Percentiles rank a stretch among this genome's conserved stretches.
These are phyloP conservation scores for Discoglossus pictus DNA, from an alignment of 2,797 vertebrate species.

Conservation along the genomic window DNA sequence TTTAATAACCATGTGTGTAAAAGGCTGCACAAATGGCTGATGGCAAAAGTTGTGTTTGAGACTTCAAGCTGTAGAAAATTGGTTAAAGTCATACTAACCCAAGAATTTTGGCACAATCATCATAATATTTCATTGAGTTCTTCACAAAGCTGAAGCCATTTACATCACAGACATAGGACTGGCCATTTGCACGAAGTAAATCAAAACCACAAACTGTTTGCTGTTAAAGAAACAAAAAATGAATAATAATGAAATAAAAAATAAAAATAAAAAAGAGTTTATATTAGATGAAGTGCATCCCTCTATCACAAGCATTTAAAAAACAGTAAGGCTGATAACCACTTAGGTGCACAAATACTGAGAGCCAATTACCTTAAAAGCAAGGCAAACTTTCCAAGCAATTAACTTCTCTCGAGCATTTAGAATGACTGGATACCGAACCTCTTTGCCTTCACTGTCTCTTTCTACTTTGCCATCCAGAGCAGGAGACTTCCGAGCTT, in stretches of 20 bases:
- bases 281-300: too few relatives aligned
- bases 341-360: too few relatives aligned
- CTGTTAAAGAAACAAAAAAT: conserved; percentile 64
- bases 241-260: background rate
- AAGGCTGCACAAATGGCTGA: too few relatives aligned
- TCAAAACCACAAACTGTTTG: conserved; percentile 92
- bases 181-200: conserved; percentile 84
- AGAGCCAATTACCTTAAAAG: conserved; percentile 80
- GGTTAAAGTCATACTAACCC: conserved; percentile 76
- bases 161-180: conserved; percentile 88
- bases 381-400: conserved; percentile 89
- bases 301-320: too few relatives aligned
- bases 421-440: conserved; percentile 85
- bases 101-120: conserved; percentile 88
- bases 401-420: conserved; percentile 88
- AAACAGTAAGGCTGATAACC: too few relatives aligned
- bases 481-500: conserved; percentile 86
- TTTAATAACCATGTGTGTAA: too few relatives aligned
- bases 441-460: conserved; percentile 89
- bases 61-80: too few relatives aligned
- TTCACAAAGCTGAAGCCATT: conserved; percentile 92
- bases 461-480: conserved; percentile 86
- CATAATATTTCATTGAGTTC: conserved; percentile 92
- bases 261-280: too few relatives aligned
- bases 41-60: conserved; percentile 26